Percentiles rank a stretch among this genome's conserved stretches.
phyloP scores from a whole-genome alignment of 2,888 invertebrate species.

The Anaspis maculata region DNA sequence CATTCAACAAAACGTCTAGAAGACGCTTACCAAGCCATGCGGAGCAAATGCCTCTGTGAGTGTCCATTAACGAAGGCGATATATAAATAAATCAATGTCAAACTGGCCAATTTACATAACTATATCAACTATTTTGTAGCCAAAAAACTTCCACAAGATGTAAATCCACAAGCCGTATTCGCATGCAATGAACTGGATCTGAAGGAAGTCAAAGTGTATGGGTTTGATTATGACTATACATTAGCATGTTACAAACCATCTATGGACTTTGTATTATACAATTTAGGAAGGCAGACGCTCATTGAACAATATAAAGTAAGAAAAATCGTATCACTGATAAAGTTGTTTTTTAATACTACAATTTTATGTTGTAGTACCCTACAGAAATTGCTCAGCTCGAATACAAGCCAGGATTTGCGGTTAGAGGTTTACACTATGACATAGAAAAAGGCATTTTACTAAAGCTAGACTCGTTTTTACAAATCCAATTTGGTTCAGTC shows the following conservation, averaged over 20 bases:
- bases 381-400: conserved; percentile 69
- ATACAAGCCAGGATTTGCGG: conserved; percentile 90
- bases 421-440: conserved; percentile 96
- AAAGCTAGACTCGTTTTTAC: conserved; percentile 92
- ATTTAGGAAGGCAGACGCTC: conserved; percentile 78
- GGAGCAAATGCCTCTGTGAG: conserved; percentile 67
- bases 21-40: conserved; percentile 57
- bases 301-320: conserved; percentile 80
- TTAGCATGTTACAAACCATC: conserved; percentile 89
- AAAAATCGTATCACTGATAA: too few species aligned
- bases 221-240: conserved; percentile 98
- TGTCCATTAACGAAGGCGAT: too few species aligned
- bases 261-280: conserved; percentile 82
- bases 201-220: conserved; percentile 85
- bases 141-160: conserved; percentile 80
- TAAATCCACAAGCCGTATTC: conserved; percentile 82
- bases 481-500: conserved; percentile 92
- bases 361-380: conserved; percentile 65
- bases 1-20: conserved; percentile 32
- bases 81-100: neutral
- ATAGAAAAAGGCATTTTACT: conserved; percentile 88
- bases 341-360: neutral
- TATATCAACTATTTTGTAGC: conserved; percentile 46
- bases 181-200: conserved; percentile 94
- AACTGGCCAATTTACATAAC: too few species aligned